These are phyloP conservation scores for Leptinotarsa peninsularis DNA, from an alignment of 2,888 invertebrate genomes.

Conservation along the genomic window DNA sequence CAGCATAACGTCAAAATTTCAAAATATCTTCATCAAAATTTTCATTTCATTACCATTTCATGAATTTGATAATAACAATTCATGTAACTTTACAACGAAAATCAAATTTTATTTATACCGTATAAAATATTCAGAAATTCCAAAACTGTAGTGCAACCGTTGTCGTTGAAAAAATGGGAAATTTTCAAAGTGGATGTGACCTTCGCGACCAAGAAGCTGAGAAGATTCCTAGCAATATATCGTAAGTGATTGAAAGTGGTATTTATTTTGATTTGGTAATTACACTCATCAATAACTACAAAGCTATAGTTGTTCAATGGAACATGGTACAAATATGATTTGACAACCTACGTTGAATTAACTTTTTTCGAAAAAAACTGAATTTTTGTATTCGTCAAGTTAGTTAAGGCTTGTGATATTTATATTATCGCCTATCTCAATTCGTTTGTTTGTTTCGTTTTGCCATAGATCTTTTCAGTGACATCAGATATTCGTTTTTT, in stretches of 20 bases:
- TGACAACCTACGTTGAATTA: too few relatives aligned
- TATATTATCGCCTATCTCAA: too few relatives aligned
- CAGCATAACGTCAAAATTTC: background rate
- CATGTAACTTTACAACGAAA: background rate
- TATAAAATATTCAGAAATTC: background rate
- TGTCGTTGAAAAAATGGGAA: slow-evolving; percentile 20
- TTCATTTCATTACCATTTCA: background rate
- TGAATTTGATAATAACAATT: background rate
- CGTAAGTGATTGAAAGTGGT: slow-evolving; percentile 20
- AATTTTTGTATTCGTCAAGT: too few relatives aligned
- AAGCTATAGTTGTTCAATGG: too few relatives aligned
- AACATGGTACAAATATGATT: too few relatives aligned
- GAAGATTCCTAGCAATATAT: slow-evolving; percentile 23
- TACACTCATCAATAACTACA: background rate
- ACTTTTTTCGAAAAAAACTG: too few relatives aligned
- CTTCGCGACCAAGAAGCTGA: slow-evolving; percentile 31
- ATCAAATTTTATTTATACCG: background rate
- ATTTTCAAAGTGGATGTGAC: slow-evolving; percentile 28
- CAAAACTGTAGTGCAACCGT: background rate
- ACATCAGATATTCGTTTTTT: too few relatives aligned
- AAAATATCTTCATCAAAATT: background rate
- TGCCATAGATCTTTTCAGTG: too few relatives aligned
- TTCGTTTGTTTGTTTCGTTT: too few relatives aligned
- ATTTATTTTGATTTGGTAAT: background rate
- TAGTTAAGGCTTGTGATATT: too few relatives aligned